These are phyloP conservation scores for Mus caroli DNA, from an alignment of 2,797 vertebrate species.

Conservation along the genomic window DNA sequence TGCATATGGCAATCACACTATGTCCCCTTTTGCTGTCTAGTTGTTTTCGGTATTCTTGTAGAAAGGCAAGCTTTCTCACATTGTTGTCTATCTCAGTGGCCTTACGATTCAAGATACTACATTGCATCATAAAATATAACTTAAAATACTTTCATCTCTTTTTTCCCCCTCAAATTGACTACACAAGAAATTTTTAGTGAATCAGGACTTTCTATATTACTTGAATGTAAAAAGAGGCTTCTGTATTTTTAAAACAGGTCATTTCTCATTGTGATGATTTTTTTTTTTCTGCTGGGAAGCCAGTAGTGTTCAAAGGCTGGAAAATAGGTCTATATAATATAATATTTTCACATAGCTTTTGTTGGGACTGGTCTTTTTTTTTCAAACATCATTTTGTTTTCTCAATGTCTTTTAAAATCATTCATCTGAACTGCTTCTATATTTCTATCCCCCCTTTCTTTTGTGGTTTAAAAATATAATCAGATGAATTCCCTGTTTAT, in stretches of 20 bases:
- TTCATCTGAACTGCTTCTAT: background rate
- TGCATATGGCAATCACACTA: too few species aligned
- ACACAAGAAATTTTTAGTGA: background rate
- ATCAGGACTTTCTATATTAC: background rate
- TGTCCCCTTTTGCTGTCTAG: background rate
- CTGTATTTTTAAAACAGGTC: background rate
- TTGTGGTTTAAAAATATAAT: conserved; percentile 27
- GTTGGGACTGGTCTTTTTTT: background rate
- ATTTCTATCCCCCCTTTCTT: background rate
- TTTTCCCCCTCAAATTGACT: background rate
- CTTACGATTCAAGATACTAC: background rate
- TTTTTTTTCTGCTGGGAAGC: conserved; percentile 14
- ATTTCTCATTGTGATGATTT: background rate
- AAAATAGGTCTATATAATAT: background rate
- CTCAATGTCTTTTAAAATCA: background rate
- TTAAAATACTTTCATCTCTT: conserved; percentile 17
- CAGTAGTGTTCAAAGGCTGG: background rate
- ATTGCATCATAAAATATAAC: background rate
- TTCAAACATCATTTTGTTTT: conserved; percentile 2
- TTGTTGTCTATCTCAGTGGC: background rate
- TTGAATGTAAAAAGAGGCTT: background rate
- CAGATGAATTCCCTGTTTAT: background rate
- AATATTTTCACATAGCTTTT: conserved; percentile 18
- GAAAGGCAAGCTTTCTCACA: background rate
- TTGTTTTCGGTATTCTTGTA: background rate